Base-by-base conservation (phyloP, 1,140 invertebrate species). In the Anadara kagoshimensis region DNA sequence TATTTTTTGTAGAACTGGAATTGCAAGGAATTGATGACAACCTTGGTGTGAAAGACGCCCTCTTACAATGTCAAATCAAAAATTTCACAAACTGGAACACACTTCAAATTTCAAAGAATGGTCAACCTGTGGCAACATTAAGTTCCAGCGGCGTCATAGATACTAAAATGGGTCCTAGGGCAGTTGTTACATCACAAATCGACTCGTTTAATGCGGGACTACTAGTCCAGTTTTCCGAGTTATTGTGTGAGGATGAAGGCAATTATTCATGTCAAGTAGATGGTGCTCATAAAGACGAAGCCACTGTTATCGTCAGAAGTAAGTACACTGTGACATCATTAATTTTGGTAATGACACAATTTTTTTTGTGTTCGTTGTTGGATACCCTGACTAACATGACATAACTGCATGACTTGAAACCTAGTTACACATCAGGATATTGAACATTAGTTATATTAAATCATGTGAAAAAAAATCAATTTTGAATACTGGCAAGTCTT, bases 221-320 rank as follows among this genome's bases (percentile, higher is more conserved):
- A 10, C 11, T 44, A 4, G 22, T 69, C 12, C 18, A 44, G 24
- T 61, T 61, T 24, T 36, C 22, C 26, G 20, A 0, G 51, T 20
- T 69, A 5, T 20, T 20, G 8, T 69, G 67, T 43, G 61, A 69
- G 51, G 67, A 69, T 53, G 67, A 69, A 69, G 67, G 67, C 18
- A 51, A 44, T 22, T 69, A 69, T 43, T 22, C 56, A 14, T 69
- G 67, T 43, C 36, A 44, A 49, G 67, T 69, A 1, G 57, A 61
- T 22, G 26, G 57, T 7, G 26, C 22, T 36, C 53, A 53, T 44
- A 18, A 29, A 1, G 22, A 61, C n/a, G 47, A 47, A 62, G 67
- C 67, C 1, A 29, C 59, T 36, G 22, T 69, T 24, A 22, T 69
- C 1, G 67, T 59, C n/a, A 69, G 61, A 61, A 61, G 67, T 69